phyloP scores from a whole-genome alignment of 2,113 vertebrate species.

The Odontesthes bonariensis region DNA sequence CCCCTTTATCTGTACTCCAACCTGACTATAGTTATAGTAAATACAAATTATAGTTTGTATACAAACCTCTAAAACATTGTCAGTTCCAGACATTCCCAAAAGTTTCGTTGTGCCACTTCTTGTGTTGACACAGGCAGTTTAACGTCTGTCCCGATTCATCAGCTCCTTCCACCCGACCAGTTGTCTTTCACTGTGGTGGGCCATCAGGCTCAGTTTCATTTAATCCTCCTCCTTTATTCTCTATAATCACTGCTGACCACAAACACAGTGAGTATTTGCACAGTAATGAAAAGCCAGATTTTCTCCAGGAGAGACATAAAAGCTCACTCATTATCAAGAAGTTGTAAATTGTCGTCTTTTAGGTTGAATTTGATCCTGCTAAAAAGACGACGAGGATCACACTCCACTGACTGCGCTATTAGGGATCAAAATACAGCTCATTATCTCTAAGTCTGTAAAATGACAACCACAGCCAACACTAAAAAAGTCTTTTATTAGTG shows the following conservation, averaged over 20 bases:
- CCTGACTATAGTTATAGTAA: no score
- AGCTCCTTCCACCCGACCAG: neutral
- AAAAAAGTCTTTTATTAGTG: neutral
- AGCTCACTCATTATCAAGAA: rapidly evolving
- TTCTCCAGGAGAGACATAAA: no score
- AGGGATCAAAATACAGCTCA: neutral
- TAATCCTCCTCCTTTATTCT: neutral
- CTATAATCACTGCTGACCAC: neutral
- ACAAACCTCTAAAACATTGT: no score
- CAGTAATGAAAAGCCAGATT: neutral
- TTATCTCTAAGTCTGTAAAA: neutral
- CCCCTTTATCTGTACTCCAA: no score
- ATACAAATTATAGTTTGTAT: no score
- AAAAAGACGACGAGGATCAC: neutral
- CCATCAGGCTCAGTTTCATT: neutral
- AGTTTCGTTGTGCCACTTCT: no score
- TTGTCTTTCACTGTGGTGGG: neutral
- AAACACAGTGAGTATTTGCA: neutral
- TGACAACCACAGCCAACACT: neutral
- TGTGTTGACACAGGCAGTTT: neutral
- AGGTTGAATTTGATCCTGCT: neutral
- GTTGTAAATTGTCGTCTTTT: neutral
- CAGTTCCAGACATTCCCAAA: no score
- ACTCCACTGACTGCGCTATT: neutral
- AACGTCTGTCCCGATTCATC: neutral